Evolutionary conservation across 2,888 invertebrate species (phyloP).

Genomic region (Gerris lacustris): DNA sequence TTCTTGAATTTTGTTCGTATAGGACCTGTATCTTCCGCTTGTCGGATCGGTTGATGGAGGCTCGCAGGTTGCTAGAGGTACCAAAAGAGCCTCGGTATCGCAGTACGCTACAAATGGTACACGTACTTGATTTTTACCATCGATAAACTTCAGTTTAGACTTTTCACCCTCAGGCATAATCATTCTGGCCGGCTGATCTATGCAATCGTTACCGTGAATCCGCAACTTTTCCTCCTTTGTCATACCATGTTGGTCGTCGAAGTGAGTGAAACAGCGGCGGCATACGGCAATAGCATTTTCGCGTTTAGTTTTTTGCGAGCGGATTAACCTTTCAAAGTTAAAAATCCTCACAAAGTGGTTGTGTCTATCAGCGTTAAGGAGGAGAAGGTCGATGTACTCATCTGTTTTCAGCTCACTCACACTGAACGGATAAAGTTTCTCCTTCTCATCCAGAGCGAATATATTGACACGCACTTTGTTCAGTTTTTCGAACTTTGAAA

Average conservation of each 20-base stretch:
- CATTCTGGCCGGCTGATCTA: neutral
- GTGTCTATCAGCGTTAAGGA: neutral
- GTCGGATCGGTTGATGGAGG: neutral
- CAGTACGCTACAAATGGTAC: neutral
- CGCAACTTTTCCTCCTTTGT: neutral
- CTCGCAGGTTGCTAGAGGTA: neutral
- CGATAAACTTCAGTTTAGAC: neutral
- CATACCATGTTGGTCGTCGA: constrained; percentile 5
- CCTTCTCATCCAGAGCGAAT: constrained; percentile 7
- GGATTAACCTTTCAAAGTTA: neutral
- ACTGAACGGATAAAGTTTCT: neutral
- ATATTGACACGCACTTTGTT: neutral
- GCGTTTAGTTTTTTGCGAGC: constrained; percentile 6
- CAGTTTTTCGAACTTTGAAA: neutral
- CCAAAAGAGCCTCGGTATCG: neutral
- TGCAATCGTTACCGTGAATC: neutral
- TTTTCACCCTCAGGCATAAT: neutral
- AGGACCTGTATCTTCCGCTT: neutral
- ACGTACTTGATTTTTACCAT: neutral
- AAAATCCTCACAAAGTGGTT: neutral
- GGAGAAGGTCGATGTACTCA: neutral
- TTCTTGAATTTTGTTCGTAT: neutral
- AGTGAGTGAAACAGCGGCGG: neutral
- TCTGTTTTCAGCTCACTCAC: neutral
- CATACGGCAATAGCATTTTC: neutral